A percentile compares a stretch with the other conserved stretches of the same genome.
Evolutionary conservation across 2,888 invertebrate genomes (phyloP).

Genomic region (Acanthococcus lagerstroemiae): DNA sequence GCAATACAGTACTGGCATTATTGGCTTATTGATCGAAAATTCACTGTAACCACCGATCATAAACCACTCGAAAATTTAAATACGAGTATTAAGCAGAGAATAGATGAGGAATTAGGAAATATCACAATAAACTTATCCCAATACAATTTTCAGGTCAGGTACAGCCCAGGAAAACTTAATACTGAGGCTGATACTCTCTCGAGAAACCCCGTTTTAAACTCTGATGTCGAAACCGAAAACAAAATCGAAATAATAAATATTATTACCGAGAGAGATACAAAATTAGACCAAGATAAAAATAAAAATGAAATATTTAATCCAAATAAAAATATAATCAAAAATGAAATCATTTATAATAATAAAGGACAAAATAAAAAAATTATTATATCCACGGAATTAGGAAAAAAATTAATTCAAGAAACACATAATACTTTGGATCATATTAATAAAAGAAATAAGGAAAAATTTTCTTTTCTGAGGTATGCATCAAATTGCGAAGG

Average conservation of each 20-base stretch:
- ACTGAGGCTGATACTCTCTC: slow-evolving; percentile 35
- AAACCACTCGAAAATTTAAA: slow-evolving; percentile 35
- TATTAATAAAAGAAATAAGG: background rate
- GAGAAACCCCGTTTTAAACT: slow-evolving; percentile 34
- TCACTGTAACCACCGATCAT: too few relatives aligned
- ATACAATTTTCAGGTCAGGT: slow-evolving; percentile 35
- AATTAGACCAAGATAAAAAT: too few relatives aligned
- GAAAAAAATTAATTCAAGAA: slow-evolving; percentile 28
- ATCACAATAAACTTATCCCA: slow-evolving; percentile 35
- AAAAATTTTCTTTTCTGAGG: background rate
- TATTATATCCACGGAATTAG: slow-evolving; percentile 32
- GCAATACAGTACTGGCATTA: slow-evolving; percentile 30
- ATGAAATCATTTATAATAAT: slow-evolving; percentile 29
- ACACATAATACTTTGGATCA: slow-evolving; percentile 13
- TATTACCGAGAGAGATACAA: slow-evolving; percentile 29
- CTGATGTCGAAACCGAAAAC: too few relatives aligned
- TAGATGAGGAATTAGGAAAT: slow-evolving; percentile 35
- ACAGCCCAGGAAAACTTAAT: slow-evolving; percentile 35
- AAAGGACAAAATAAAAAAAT: slow-evolving; percentile 31
- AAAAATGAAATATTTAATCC: slow-evolving; percentile 15
- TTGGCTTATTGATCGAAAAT: slow-evolving; percentile 24
- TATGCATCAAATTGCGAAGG: slow-evolving; percentile 23
- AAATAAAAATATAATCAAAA: too few relatives aligned
- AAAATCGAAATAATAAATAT: too few relatives aligned
- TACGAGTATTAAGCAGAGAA: too few relatives aligned